phyloP scores from a whole-genome alignment of 2,113 vertebrate species.

The Puma concolor region DNA sequence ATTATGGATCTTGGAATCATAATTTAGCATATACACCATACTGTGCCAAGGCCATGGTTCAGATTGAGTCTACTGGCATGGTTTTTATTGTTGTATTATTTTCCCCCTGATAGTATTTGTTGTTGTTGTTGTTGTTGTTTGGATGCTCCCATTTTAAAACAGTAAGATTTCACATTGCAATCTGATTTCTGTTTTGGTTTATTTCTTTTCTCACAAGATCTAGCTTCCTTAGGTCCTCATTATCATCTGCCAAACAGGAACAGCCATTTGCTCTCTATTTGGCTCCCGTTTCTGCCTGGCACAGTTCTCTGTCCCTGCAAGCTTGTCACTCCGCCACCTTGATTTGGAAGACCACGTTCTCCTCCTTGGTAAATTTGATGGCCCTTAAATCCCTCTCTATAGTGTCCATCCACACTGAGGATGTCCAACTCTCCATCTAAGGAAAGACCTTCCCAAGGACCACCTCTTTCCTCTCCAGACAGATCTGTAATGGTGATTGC shows the following conservation, averaged over 20 bases:
- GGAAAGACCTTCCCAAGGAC: background rate
- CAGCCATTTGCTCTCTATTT: background rate
- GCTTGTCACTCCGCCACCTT: background rate
- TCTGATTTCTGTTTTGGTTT: background rate
- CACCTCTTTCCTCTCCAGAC: background rate
- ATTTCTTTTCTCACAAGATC: background rate
- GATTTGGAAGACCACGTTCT: background rate
- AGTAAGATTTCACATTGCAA: background rate
- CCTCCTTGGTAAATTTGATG: background rate
- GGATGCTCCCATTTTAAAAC: background rate
- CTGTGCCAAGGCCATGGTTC: background rate
- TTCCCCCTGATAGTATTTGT: background rate
- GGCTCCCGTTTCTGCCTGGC: background rate
- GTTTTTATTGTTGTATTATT: background rate
- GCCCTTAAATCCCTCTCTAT: background rate
- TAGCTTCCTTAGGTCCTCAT: background rate
- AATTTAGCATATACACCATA: background rate
- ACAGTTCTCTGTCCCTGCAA: background rate
- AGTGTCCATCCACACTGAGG: background rate
- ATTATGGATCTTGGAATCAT: background rate
- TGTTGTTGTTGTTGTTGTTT: background rate
- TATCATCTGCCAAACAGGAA: background rate
- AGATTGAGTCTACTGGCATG: background rate
- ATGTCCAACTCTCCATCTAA: background rate
- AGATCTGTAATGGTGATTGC: background rate